Conservation (phyloP, 2,797 vertebrate species). For the Aeoliscus strigatus region DNA sequence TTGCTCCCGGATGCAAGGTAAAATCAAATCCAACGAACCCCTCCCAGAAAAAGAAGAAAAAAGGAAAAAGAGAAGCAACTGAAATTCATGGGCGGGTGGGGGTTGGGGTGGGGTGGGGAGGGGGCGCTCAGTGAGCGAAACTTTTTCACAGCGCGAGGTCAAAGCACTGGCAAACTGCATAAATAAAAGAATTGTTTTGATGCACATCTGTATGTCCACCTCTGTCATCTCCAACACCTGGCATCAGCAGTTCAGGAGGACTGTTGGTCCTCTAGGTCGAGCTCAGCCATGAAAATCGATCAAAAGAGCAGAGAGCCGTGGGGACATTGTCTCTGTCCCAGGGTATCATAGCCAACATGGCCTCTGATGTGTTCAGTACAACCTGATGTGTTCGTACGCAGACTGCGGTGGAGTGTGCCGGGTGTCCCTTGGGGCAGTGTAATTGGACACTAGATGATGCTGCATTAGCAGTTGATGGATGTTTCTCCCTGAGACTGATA, state of each 20-base stretch:
- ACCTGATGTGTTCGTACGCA: conserved; percentile 47
- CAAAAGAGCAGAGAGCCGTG: conserved; percentile 42
- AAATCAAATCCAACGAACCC: conserved; percentile 60
- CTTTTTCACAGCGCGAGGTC: conserved; percentile 66
- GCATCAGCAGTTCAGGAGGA: conserved; percentile 60
- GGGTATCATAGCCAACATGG: conserved; percentile 45
- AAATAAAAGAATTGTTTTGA: conserved; percentile 59
- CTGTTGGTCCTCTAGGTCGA: conserved; percentile 55
- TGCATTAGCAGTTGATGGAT: conserved; percentile 63
- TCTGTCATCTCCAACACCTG: conserved; percentile 65
- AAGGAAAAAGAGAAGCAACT: conserved; percentile 47
- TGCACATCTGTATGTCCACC: conserved; percentile 51
- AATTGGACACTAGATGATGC: conserved; percentile 66
- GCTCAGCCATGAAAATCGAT: conserved; percentile 53
- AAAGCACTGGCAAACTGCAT: conserved; percentile 60
- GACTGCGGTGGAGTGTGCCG: conserved; percentile 26
- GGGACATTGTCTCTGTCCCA: conserved; percentile 41
- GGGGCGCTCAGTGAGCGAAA: conserved; percentile 54
- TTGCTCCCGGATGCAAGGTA: conserved; percentile 54
- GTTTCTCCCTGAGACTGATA: conserved; percentile 44
- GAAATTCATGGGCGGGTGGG: conserved; percentile 70
- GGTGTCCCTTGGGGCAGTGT: conserved; percentile 51
- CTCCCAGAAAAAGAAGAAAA: conserved; percentile 6
- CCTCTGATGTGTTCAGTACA: conserved; percentile 53
- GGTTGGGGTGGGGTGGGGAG: no score